Base-by-base conservation (phyloP, 2,797 vertebrate species). In the Scomberomorus guttatus region DNA sequence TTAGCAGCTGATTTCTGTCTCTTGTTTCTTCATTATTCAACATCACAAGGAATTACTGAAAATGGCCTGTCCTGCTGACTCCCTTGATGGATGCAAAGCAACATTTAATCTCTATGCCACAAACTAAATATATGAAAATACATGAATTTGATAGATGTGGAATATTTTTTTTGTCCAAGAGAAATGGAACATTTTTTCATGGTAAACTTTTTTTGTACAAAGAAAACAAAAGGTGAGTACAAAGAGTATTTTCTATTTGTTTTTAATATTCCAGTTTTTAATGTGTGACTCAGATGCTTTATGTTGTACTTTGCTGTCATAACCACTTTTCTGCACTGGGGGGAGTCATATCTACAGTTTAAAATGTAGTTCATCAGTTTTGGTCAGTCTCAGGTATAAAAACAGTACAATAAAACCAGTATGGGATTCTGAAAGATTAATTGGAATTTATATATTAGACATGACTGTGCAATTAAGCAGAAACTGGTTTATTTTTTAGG, bases 311-410 rank as follows among this genome's bases (percentile, higher is more conserved):
- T 69, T 13, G 1, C 13, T 84, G 81, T 61, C n/a, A 7, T 74
- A 44, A 51, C 34, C 2, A 12, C 14, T 44, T 17, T 20, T 54
- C 4, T 76, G 20, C 85, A 75, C 66, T 24, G 87, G 88, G 70
- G 74, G 85, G 88, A 25, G 77, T 15, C 24, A 50, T 29, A 32
- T 44, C 14, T 68, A 15, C 13, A 80, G 29, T 65, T 69, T 29
- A 25, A 34, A 58, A 66, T 44, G 5, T 5, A 34, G 13, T 24
- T 52, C 2, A 1, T 52, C 2, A 1, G 11, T 12, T 32, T 10
- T 48, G 7, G 2, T 44, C 12, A 50, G 27, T 17, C 37, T 48
- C 13, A 4, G 15, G 7, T 60, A 20, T 15, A 54, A 37, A 70
- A 10, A 0, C 1, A 48, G 14, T 15, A 20, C 8, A 44, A 6